Evolutionary conservation across 2,797 vertebrate genomes (phyloP).

Genomic region (Valencia hispanica): DNA sequence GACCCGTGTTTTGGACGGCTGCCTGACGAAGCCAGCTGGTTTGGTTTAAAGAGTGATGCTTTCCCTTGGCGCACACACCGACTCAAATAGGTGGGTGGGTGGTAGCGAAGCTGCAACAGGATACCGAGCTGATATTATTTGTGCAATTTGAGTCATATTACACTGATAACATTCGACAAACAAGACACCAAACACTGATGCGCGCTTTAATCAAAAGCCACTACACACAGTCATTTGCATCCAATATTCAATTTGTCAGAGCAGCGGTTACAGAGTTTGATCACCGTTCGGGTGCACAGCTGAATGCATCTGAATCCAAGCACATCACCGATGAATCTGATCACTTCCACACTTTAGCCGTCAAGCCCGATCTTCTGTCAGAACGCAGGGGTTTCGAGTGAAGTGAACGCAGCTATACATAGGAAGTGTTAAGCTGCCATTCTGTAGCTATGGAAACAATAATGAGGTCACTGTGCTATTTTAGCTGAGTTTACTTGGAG

Average conservation of each 20-base stretch:
- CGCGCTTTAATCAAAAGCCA: conserved; percentile 12
- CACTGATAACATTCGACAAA: conserved; percentile 53
- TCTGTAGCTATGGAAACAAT: conserved; percentile 78
- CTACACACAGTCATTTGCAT: conserved; percentile 11
- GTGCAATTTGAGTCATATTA: conserved; percentile 49
- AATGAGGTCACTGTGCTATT: conserved; percentile 75
- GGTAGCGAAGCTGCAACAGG: conserved; percentile 52
- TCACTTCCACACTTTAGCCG: conserved; percentile 35
- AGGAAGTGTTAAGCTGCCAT: conserved; percentile 68
- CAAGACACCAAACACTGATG: conserved; percentile 35
- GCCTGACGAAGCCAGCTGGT: conserved; percentile 74
- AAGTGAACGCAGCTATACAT: conserved; percentile 55
- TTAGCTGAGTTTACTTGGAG: conserved; percentile 71
- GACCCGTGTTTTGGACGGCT: conserved; percentile 61
- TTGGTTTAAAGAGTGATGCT: conserved; percentile 66
- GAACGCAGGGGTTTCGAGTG: conserved; percentile 55
- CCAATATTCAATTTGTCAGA: conserved; percentile 33
- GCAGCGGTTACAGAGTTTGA: conserved; percentile 30
- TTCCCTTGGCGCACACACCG: conserved; percentile 56
- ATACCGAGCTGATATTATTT: conserved; percentile 63
- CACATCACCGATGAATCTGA: conserved; percentile 25
- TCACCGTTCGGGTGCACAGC: conserved; percentile 22
- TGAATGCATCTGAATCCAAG: conserved; percentile 28
- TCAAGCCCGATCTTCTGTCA: conserved; percentile 43
- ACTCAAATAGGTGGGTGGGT: conserved; percentile 60